Evolutionary conservation across 2,797 vertebrate genomes (phyloP), one percentile per base, ranked within the genome.

Genomic region (Chloroceryle inda): DNA sequence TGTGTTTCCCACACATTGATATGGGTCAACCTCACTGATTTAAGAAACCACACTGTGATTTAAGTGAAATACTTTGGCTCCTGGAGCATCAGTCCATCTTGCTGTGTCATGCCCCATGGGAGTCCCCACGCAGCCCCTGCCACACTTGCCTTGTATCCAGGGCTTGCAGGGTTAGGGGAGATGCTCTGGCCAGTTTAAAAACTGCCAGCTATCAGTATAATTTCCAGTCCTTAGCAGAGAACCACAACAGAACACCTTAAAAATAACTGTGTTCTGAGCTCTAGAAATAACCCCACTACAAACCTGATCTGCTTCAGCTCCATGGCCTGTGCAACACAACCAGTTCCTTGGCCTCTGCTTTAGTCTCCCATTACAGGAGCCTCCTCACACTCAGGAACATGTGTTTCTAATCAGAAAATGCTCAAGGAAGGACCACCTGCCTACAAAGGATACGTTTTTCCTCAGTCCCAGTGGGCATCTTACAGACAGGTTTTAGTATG

Each of bases 351-450:
- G 63, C 90, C 74, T 56, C 78, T 2, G 5, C 20, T 89, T 84
- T 53, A 33, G 44, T 47, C 40, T 85, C 33, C 52, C 75, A 88
- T 79, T 94, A 96, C 94, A 94, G 96, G 97, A 97, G 88, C 74
- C 72, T 96, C 87, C 88, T 94, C 81, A 86, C 88, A 93, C 85
- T 95, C 88, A 72, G 20, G 42, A 93, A 84, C 97, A 98, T 96
- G 61, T 98, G 97, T 94, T 98, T 97, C 92, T 92, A 92, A 96
- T 98, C 96, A 95, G 55, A 76, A 95, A 95, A 67, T 80, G 67
- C 88, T 96, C 79, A 75, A 95, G 88, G 61, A 96, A 91, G 92
- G 97, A 97, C 97, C 97, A 98, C 97, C 96, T 98, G 96, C 95
- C 80, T 96, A 96, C 89, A 96, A 94, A 96, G 74, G 38, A 95